Conservation (phyloP, 2,113 vertebrate genomes). For the Carettochelys insculpta region DNA sequence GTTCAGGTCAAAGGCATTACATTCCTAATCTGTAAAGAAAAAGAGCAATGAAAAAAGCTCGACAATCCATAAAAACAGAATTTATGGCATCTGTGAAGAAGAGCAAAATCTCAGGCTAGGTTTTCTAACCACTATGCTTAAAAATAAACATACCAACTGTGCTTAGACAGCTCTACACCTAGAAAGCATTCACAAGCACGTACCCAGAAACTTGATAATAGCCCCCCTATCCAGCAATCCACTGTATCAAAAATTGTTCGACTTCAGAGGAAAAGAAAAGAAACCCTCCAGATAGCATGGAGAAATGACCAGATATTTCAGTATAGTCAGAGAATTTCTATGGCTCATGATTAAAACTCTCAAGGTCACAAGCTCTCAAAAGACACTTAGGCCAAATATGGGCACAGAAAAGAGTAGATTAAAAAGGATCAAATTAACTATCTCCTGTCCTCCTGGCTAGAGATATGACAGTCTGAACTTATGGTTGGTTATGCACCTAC, state of each 20-base stretch:
- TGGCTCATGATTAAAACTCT: background rate
- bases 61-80: background rate
- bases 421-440: background rate
- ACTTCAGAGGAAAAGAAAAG: background rate
- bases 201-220: background rate
- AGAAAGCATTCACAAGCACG: background rate
- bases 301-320: background rate
- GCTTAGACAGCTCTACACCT: background rate
- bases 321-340: background rate
- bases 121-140: background rate
- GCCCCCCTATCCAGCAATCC: background rate
- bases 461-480: background rate
- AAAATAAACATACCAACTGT: background rate
- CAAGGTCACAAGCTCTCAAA: background rate
- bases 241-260: background rate
- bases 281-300: background rate
- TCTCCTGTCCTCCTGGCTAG: background rate
- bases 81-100: background rate
- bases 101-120: background rate
- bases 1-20: background rate
- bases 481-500: background rate
- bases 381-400: background rate
- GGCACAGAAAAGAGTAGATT: background rate
- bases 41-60: background rate
- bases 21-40: fast-evolving